Percentiles rank a stretch among this genome's conserved stretches.
Conservation (phyloP, 2,113 vertebrate species). For the Corvus hawaiiensis region DNA sequence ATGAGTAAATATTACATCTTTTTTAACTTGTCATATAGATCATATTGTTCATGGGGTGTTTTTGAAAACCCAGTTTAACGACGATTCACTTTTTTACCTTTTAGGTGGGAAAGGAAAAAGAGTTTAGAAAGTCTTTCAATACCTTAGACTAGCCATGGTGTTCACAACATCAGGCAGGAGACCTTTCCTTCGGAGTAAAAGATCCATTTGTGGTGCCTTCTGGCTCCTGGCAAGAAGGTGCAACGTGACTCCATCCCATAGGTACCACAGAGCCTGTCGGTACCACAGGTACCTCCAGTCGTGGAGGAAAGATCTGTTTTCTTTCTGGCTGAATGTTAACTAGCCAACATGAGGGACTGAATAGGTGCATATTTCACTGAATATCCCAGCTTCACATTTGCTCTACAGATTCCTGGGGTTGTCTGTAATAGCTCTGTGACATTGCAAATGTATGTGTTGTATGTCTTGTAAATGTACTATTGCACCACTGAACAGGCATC, state of each 20-base stretch:
- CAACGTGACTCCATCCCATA: neutral
- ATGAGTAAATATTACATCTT: neutral
- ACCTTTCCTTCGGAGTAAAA: neutral
- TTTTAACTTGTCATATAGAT: neutral
- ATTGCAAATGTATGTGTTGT: neutral
- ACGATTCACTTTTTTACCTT: neutral
- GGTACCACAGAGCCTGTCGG: neutral
- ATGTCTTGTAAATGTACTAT: neutral
- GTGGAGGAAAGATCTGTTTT: neutral
- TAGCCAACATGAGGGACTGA: neutral
- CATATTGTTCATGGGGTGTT: neutral
- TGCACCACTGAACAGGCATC: neutral
- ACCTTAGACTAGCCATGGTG: neutral
- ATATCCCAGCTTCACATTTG: neutral
- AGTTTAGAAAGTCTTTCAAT: neutral
- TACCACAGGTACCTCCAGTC: neutral
- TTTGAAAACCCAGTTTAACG: neutral
- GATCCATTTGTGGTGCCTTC: neutral
- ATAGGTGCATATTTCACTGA: neutral
- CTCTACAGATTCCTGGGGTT: too few relatives aligned
- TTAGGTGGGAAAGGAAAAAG: neutral
- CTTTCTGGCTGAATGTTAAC: neutral
- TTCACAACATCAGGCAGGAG: neutral
- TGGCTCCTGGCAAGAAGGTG: neutral
- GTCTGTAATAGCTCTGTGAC: neutral